Evolutionary conservation across 2,113 vertebrate genomes (phyloP), one percentile per base, ranked within the genome.

Genomic region (human): DNA sequence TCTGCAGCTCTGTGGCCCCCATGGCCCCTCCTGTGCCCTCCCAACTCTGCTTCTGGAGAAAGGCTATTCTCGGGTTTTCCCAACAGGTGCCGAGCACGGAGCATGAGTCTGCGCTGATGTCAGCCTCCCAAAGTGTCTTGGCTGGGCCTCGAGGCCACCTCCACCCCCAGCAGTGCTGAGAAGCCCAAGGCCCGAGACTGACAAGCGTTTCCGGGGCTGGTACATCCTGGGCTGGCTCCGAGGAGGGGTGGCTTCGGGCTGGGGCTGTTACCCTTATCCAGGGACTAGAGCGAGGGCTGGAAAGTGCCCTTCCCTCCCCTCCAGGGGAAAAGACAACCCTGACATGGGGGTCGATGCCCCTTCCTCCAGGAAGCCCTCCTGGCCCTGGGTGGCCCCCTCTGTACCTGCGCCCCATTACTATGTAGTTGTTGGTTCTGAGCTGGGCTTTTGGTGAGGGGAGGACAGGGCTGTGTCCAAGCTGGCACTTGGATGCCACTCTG

Each of bases 1-100:
- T 20, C 27, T 2, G 61, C 61, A 64, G 61, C 61, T 27, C 61
- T 64, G 61, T 30, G 61, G 12, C 17, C 8, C 43, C 9, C 82
- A 48, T n/a, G 0, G 3, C n/a, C 8, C 57, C 79, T 6, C 14
- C 32, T 22, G 93, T 96, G 94, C 97, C 98, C 89, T 98, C 95
- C 8, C 73, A 16, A 4, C 38, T 89, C 5, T 5, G 73, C 73
- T 82, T 57, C 95, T 40, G 48, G 48, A 50, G 32, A 73, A 85
- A n/a, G 40, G 95, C 84, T 93, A 75, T 95, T 97, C 93, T 87
- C 57, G 83, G 93, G 61, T 84, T 61, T 17, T 25, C 50, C 12
- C 30, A 38, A 75, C 94, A 94, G 96, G 90, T 94, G 94, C 50
- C 0, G 8, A 25, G 64, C 2, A 1, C 12, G 11, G 68, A 17